Percentiles rank a stretch among this genome's conserved stretches.
phyloP scores from a whole-genome alignment of 2,888 invertebrate species.

The Aricia artaxerxes region DNA sequence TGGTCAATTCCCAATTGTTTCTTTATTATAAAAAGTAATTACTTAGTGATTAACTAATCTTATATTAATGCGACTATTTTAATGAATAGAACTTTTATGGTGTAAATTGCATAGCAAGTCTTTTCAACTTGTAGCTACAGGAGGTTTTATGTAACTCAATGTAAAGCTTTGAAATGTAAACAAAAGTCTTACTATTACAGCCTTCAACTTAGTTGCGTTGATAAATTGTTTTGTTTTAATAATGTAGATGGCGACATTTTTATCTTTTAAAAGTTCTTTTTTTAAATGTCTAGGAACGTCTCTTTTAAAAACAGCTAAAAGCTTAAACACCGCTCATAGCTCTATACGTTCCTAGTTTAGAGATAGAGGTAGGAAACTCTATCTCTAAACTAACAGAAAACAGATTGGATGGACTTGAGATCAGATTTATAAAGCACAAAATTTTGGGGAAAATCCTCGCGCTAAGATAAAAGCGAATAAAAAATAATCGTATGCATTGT shows the following conservation, averaged over 20 bases:
- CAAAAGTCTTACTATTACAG: conserved; percentile 4
- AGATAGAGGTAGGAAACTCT: too few relatives aligned
- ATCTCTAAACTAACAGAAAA: neutral
- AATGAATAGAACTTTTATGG: neutral
- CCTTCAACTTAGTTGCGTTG: neutral
- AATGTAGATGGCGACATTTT: neutral
- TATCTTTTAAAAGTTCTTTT: neutral
- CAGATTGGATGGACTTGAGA: too few relatives aligned
- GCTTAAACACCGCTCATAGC: too few relatives aligned
- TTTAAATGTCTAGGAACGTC: neutral
- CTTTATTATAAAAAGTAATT: neutral
- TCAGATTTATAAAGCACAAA: too few relatives aligned
- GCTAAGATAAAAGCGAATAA: neutral
- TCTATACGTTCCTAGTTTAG: neutral
- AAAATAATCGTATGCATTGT: neutral
- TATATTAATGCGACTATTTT: neutral
- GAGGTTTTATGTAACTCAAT: neutral
- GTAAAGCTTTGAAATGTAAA: conserved; percentile 13
- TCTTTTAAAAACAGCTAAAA: neutral
- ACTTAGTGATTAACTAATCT: neutral
- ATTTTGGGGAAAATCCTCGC: too few relatives aligned
- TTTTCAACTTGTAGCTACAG: neutral
- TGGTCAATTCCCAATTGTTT: neutral
- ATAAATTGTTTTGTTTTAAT: neutral
- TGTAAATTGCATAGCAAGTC: neutral